Evolutionary conservation across 2,888 invertebrate genomes (phyloP).

Genomic region (Megaustenia siamemsis): DNA sequence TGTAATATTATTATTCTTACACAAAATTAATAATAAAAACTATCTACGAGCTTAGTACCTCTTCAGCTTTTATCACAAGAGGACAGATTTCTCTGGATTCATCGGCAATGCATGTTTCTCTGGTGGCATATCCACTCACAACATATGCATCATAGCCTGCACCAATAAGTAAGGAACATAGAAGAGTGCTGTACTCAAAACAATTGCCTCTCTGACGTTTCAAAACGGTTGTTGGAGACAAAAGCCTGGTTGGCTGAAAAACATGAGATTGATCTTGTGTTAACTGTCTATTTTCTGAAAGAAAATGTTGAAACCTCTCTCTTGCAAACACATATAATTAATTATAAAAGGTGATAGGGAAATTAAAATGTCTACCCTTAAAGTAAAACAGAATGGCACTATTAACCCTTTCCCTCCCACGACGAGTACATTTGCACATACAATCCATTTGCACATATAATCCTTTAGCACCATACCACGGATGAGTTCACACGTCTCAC

Average conservation of each 20-base stretch:
- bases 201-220: constrained; percentile 88
- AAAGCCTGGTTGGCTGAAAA: constrained; percentile 76
- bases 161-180: constrained; percentile 91
- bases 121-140: constrained; percentile 90
- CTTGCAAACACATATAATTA: neutral
- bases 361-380: no score
- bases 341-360: neutral
- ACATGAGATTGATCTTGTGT: no score
- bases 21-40: neutral
- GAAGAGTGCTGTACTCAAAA: constrained; percentile 90
- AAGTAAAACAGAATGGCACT: no score
- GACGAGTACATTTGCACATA: no score
- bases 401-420: no score
- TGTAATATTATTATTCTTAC: neutral
- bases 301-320: no score
- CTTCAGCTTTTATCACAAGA: constrained; percentile 75
- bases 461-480: no score
- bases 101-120: constrained; percentile 85
- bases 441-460: no score
- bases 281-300: no score
- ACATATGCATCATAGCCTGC: constrained; percentile 92
- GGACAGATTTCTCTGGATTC: constrained; percentile 80
- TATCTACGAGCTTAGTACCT: constrained; percentile 64
- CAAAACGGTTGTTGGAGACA: constrained; percentile 88
- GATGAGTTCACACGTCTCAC: no score